Base-by-base conservation (phyloP, 1,140 invertebrate species). In the Cryptotermes secundus region DNA sequence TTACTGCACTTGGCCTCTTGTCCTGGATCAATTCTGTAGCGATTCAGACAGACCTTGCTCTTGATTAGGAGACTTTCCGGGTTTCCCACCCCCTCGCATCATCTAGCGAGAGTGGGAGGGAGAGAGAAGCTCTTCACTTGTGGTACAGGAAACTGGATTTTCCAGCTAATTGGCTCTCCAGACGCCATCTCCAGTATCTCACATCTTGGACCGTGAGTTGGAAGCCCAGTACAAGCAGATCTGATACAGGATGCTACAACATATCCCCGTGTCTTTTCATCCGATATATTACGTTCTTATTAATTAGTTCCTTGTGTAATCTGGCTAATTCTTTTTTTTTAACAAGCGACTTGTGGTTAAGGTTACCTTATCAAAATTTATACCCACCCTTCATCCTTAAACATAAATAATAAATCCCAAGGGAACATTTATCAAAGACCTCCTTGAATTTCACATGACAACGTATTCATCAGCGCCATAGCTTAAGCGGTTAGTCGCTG, bases 251-350 rank as follows among this genome's bases (percentile, higher is more conserved):
- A 72, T 72, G 9, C 59, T 72, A 31, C 59, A 72, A 72, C 1
- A 31, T 0, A 72, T 72, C 10, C 59, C 7, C 31, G n/a, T 31
- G 31, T 72, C n/a, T 72, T 72, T 31, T 72, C 7, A 26, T 31
- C 59, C 59, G 31, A 72, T 72, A 72, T 72, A 72, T 72, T 72
- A 72, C 26, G 31, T 72, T 72, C 59, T 72, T 72, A 72, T 72
- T 72, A 72, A 72, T 72, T 31, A 72, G 26, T 26, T 72, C 7
- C 59, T 49, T 12, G 59, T 12, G n/a, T 31, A 72, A 31, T 0
- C 16, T 72, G 2, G 9, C 26, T 72, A n/a, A n/a, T n/a, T n/a
- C n/a, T 3, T 31, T 72, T 7, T 10, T 26, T 31, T 72, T 72
- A 72, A 72, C n/a, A 72, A 49, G 9, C 7, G 59, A 31, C 59